Percentiles rank a stretch among this genome's conserved stretches.
These are phyloP conservation scores for Chionis minor DNA, from an alignment of 2,113 vertebrate species.

Conservation along the genomic window DNA sequence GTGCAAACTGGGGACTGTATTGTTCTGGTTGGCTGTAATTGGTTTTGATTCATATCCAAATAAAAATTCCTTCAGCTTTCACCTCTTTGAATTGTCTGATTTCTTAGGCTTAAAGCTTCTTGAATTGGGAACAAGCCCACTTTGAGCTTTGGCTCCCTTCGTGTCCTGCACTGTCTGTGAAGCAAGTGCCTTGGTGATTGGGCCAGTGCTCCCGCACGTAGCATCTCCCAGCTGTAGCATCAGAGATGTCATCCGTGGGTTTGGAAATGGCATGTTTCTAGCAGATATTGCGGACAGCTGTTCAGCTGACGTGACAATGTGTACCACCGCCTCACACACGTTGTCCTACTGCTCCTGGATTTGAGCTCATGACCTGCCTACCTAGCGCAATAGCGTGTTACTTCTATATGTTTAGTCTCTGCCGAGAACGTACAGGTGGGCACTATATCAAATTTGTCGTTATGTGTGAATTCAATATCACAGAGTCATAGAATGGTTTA, in stretches of 20 bases:
- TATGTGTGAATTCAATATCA: neutral
- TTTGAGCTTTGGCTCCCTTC: neutral
- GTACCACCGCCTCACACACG: neutral
- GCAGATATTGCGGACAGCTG: neutral
- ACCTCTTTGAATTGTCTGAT: neutral
- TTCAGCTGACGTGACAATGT: rapidly evolving
- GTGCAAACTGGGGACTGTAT: neutral
- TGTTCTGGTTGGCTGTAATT: neutral
- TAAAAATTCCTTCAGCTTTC: neutral
- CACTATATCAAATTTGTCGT: neutral
- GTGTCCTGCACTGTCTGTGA: neutral
- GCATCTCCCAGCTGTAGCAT: neutral
- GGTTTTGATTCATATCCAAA: neutral
- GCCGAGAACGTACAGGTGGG: neutral
- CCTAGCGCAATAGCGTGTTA: neutral
- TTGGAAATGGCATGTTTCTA: neutral
- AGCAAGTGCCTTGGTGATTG: neutral
- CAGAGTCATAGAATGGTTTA: too few relatives aligned
- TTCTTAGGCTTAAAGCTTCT: neutral
- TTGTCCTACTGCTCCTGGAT: neutral
- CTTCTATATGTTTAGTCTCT: neutral
- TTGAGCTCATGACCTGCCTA: neutral
- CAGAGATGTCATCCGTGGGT: neutral
- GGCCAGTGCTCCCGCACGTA: neutral
- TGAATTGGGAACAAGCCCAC: neutral